A percentile compares a stretch with the other conserved stretches of the same genome.
phyloP scores from a whole-genome alignment of 2,888 invertebrate species.

The Euzophera pinguis region DNA sequence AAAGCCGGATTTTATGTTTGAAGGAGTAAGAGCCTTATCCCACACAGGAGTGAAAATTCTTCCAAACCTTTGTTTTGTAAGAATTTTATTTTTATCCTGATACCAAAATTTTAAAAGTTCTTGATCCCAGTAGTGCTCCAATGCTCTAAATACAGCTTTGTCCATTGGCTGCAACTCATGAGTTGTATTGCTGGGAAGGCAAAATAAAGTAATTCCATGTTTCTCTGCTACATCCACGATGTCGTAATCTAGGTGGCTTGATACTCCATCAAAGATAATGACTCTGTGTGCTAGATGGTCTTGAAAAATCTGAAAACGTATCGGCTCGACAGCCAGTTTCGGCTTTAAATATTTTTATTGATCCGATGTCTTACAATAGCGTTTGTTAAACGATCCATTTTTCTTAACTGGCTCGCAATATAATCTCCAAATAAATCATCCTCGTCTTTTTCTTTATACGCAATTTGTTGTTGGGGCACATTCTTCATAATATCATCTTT shows the following conservation, averaged over 20 bases:
- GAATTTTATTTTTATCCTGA: constrained; percentile 25
- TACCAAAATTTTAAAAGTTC: constrained; percentile 35
- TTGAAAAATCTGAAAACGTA: too few relatives aligned
- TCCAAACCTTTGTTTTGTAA: constrained; percentile 36
- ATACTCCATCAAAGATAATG: constrained; percentile 17
- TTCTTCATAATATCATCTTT: too few relatives aligned
- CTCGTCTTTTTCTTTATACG: too few relatives aligned
- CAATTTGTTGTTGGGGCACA: too few relatives aligned
- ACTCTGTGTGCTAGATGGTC: constrained; percentile 35
- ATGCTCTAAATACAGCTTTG: constrained; percentile 29
- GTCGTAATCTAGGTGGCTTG: constrained; percentile 19
- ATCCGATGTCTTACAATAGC: too few relatives aligned
- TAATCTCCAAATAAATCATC: too few relatives aligned
- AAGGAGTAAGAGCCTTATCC: constrained; percentile 27
- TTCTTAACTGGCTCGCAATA: too few relatives aligned
- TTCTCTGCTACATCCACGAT: constrained; percentile 24
- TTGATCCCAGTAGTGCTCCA: constrained; percentile 41
- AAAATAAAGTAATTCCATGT: constrained; percentile 32
- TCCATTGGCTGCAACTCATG: constrained; percentile 44
- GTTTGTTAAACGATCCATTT: too few relatives aligned
- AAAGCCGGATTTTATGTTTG: constrained; percentile 32
- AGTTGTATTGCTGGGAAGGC: constrained; percentile 44
- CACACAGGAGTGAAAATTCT: constrained; percentile 26
- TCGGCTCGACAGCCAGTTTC: too few relatives aligned
- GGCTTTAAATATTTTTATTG: too few relatives aligned